phyloP scores from a whole-genome alignment of 2,797 vertebrate species.

The Glossophaga mutica region DNA sequence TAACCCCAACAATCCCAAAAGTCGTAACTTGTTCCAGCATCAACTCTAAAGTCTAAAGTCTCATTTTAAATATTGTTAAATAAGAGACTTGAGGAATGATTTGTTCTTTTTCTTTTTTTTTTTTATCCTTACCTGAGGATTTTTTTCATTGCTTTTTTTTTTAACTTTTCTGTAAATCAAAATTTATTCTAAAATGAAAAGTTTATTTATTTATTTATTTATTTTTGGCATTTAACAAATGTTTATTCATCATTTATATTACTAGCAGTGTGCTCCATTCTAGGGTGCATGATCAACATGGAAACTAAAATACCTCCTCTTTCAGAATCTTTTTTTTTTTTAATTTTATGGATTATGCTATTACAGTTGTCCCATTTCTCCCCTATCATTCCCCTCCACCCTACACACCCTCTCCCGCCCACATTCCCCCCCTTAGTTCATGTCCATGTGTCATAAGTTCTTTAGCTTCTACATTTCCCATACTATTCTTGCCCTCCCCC shows the following conservation, averaged over 20 bases:
- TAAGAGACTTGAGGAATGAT: neutral
- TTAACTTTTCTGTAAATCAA: no score
- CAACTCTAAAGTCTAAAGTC: neutral
- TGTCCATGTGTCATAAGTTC: no score
- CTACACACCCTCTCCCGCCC: no score
- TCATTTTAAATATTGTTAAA: neutral
- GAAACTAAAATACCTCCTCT: neutral
- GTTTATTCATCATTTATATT: neutral
- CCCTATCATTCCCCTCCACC: no score
- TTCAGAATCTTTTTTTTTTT: neutral
- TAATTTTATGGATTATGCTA: no score
- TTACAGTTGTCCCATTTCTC: no score
- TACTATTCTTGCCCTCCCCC: no score
- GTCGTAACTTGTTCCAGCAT: neutral
- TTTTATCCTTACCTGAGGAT: neutral
- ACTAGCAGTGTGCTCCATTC: neutral
- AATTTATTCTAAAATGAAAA: no score
- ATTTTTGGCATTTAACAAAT: neutral
- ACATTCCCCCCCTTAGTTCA: no score
- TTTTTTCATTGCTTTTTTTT: no score
- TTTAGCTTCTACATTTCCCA: no score
- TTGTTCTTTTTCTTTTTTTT: neutral
- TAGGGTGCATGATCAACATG: neutral
- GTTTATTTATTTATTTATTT: no score
- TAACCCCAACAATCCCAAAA: neutral